phyloP scores from a whole-genome alignment of 2,888 invertebrate genomes.

The Ochropleura plecta region DNA sequence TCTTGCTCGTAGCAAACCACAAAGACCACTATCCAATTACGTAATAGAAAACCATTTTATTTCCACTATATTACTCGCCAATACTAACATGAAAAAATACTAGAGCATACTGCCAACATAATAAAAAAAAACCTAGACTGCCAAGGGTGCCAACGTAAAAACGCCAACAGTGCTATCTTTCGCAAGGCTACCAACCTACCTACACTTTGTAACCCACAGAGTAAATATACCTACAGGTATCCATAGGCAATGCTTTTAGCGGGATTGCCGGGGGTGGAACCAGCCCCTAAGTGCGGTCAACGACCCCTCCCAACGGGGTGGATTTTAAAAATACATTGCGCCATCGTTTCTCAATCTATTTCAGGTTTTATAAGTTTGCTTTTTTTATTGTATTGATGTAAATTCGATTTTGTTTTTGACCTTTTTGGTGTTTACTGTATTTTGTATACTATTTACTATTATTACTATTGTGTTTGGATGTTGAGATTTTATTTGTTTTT shows the following conservation, averaged over 20 bases:
- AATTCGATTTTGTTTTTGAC: slow-evolving; percentile 46
- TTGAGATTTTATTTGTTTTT: neutral
- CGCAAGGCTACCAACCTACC: slow-evolving; percentile 47
- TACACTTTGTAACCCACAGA: slow-evolving; percentile 36
- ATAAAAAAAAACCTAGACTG: slow-evolving; percentile 8
- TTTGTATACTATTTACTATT: no score
- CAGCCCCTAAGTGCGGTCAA: slow-evolving; percentile 61
- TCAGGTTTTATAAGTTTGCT: slow-evolving; percentile 47
- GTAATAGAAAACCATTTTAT: slow-evolving; percentile 18
- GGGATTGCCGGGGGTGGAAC: slow-evolving; percentile 74
- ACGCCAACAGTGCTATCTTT: slow-evolving; percentile 20
- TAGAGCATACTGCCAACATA: slow-evolving; percentile 23
- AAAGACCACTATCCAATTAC: slow-evolving; percentile 31
- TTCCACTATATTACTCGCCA: slow-evolving; percentile 10
- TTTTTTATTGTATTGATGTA: slow-evolving; percentile 60
- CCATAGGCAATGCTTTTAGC: slow-evolving; percentile 81
- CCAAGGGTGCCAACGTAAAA: slow-evolving; percentile 42
- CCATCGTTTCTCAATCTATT: slow-evolving; percentile 58
- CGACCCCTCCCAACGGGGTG: slow-evolving; percentile 64
- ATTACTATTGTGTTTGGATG: neutral
- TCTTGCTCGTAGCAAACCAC: neutral
- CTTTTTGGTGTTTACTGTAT: neutral
- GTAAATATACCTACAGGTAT: slow-evolving; percentile 50
- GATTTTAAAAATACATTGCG: slow-evolving; percentile 65
- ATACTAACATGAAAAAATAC: slow-evolving; percentile 29